Base-by-base conservation (phyloP, 2,797 vertebrate genomes). In the Oceanodroma leucorhoa region DNA sequence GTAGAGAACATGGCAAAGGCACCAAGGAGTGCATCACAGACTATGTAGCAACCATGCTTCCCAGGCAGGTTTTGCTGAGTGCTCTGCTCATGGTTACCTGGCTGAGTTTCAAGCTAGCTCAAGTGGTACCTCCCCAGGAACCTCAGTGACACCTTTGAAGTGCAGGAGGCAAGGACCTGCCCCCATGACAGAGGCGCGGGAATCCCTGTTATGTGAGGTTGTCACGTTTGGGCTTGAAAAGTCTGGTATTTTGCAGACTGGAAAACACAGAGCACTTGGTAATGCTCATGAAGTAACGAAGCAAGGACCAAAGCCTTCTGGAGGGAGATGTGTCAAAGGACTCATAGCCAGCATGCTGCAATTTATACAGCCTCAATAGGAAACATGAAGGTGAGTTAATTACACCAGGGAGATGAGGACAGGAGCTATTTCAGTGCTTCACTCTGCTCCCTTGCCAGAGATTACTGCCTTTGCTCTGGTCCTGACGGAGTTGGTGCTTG, bases 151-250 rank as follows among this genome's bases (percentile, higher is more conserved):
- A 62, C 36, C n/a, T 76, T 32, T 22, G 50, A 72, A 69, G 51
- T 9, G 8, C n/a, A 53, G 15, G 20, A 73, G 32, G 17, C 60
- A 34, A 66, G 43, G 48, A 83, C 43, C 29, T 83, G 62, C 17
- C 16, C 19, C 14, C 14, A 9, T 10, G 41, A 54, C 11, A 72
- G 51, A 58, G n/a, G 46, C 1, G 0, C 0, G 1, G 45, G 41
- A 69, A 61, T 27, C 46, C 26, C 24, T 2, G 0, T 20, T 41
- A 32, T 26, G 9, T 32, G 27, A 14, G 48, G 10, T 14, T 66
- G 15, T 61, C 54, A 32, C 3, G 2, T 23, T 69, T 19, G 38
- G 38, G 46, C 27, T 57, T 87, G 54, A 93, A 51, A 43, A 46
- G 13, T 14, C 29, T 83, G 48, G 38, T 69, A 24, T 95, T 81